Evolutionary conservation across 2,113 vertebrate genomes (phyloP).

Genomic region (Plotosus lineatus): DNA sequence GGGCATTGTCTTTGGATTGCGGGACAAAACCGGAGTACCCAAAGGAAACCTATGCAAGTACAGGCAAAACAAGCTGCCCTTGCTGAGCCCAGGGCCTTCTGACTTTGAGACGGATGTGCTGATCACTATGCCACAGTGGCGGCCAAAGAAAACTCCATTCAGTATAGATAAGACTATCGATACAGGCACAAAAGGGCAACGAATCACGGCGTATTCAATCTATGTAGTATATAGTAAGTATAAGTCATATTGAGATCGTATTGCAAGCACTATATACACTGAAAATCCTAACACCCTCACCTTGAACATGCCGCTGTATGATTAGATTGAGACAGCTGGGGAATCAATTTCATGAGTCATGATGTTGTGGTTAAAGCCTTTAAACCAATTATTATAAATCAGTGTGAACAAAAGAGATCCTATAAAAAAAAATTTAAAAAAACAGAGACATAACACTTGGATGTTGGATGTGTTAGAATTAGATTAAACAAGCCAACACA

Average conservation of each 20-base stretch:
- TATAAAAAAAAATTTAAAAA: constrained; percentile 2
- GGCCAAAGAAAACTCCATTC: too few species aligned
- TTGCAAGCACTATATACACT: not conserved
- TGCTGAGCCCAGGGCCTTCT: too few species aligned
- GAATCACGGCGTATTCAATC: not conserved
- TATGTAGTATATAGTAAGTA: not conserved
- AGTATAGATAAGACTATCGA: not conserved
- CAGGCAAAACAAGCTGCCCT: too few species aligned
- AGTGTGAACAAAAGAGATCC: constrained; percentile 4
- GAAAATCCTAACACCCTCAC: not conserved
- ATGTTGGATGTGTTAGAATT: not conserved
- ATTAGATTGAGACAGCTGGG: not conserved
- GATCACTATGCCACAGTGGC: too few species aligned
- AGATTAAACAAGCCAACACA: not conserved
- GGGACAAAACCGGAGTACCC: too few species aligned
- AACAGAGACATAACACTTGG: not conserved
- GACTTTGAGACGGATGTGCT: too few species aligned
- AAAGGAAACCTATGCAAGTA: too few species aligned
- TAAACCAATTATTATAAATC: not conserved
- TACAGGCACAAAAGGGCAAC: not conserved
- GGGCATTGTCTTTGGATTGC: too few species aligned
- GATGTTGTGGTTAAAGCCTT: not conserved
- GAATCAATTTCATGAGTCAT: not conserved
- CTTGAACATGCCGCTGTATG: too few species aligned
- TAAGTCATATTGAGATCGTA: not conserved